Conservation (phyloP, 2,113 vertebrate species). For the Notothenia coriiceps region DNA sequence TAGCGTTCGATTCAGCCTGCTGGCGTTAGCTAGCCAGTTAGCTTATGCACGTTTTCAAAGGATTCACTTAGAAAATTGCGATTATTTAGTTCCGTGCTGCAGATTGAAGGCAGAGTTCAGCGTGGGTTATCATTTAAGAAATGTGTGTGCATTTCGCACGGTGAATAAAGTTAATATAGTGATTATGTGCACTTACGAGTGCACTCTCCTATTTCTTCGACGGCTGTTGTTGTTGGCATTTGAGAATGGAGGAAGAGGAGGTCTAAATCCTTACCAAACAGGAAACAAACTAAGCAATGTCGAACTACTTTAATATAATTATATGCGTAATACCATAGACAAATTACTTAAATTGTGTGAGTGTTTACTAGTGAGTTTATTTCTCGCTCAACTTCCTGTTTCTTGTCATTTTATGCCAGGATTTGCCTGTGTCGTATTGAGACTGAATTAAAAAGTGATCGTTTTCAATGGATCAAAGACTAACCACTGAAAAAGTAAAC, state of each 20-base stretch:
- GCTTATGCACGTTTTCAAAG: constrained; percentile 73
- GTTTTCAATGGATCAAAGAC: constrained; percentile 9
- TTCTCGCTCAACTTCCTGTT: neutral
- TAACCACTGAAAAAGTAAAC: neutral
- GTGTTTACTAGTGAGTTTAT: neutral
- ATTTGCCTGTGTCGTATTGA: constrained; percentile 2
- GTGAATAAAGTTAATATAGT: constrained; percentile 27
- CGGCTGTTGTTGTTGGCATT: constrained; percentile 87
- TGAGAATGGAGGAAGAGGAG: constrained; percentile 87
- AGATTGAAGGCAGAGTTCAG: neutral
- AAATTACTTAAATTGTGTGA: neutral
- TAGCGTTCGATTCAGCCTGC: constrained; percentile 56
- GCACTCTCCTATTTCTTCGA: constrained; percentile 78
- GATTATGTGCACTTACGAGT: constrained; percentile 81
- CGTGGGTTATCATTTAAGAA: neutral
- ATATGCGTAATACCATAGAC: neutral
- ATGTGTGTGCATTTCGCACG: constrained; percentile 18
- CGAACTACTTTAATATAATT: constrained; percentile 57
- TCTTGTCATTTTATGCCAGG: neutral
- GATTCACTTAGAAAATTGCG: constrained; percentile 16
- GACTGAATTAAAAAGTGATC: constrained; percentile 13
- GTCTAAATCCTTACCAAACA: constrained; percentile 85
- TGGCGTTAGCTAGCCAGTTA: constrained; percentile 71
- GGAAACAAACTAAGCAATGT: constrained; percentile 79
- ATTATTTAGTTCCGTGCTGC: constrained; percentile 15